Evolutionary conservation across 92 coral and sea anemone species (phyloP), one percentile per base, ranked within the genome.

Genomic region (Virgularia gustaviana): DNA sequence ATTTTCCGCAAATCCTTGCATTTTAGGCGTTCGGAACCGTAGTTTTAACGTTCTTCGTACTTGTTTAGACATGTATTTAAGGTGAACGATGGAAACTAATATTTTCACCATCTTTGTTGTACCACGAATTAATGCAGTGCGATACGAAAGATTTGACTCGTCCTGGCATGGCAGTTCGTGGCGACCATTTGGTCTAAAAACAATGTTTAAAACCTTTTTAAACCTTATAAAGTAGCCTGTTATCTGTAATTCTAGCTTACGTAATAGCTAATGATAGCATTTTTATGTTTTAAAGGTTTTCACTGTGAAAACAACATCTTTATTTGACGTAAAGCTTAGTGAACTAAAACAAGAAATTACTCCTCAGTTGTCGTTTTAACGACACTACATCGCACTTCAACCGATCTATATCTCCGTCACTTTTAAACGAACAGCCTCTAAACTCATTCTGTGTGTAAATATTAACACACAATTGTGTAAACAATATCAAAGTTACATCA

Each of bases 21-120:
- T 43, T 43, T 43, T 0, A 20, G 2, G 51, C 51, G 13, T 43
- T 20, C 25, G 67, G 67, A 60, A 60, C 43, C 43, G 16, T 60
- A 60, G 41, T 60, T 60, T 30, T 60, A 60, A 33, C 1, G 0
- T 13, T 36, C 16, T 63, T 63, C 51, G 70, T 39, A 63, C 70
- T 63, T 39, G n/a, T 16, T 63, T 63, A 32, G 20, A 63, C n/a
- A 18, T 36, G 52, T 36, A 20, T 19, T 63, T 2, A 2, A 60
- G 70, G 70, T 38, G 41, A 63, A 18, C 52, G 33, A 63, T 63
- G 70, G 24, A 63, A 63, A 63, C 70, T 63, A n/a, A 39, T 1
- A 43, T 13, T 16, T 20, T 43, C 19, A 0, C n/a, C 19, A 20
- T 4, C 41, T 34, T 33, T 60, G 6, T 16, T 60, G 67, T 60